Conservation (phyloP, 2,113 vertebrate genomes). For the Pterophyllum scalare region DNA sequence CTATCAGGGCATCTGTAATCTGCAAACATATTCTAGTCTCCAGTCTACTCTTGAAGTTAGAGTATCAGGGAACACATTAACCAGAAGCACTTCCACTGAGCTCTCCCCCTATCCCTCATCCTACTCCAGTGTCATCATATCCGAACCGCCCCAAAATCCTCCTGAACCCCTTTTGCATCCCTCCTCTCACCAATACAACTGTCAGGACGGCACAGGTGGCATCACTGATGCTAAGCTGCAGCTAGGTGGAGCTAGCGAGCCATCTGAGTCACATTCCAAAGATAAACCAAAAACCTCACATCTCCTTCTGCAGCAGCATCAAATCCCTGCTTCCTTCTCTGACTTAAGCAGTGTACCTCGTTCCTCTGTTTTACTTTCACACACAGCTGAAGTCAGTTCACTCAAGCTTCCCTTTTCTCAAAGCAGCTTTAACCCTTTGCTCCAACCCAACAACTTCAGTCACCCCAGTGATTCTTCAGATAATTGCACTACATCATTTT, state of each 20-base stretch:
- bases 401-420: neutral
- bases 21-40: neutral
- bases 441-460: neutral
- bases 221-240: neutral
- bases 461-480: neutral
- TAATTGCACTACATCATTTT: neutral
- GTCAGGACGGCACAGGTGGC: neutral
- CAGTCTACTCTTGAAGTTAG: neutral
- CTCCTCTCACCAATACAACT: neutral
- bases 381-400: neutral
- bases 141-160: neutral
- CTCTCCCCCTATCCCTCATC: neutral
- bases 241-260: constrained; percentile 21
- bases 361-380: neutral
- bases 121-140: constrained; percentile 15
- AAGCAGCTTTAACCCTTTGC: neutral
- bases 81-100: neutral
- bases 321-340: neutral
- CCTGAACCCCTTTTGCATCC: neutral
- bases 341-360: neutral
- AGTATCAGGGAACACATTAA: neutral
- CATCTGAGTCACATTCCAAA: neutral
- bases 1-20: neutral
- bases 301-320: neutral
- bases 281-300: neutral